Evolutionary conservation across 2,797 vertebrate genomes (phyloP), one percentile per base, ranked within the genome.

Genomic region (Tinamus major): DNA sequence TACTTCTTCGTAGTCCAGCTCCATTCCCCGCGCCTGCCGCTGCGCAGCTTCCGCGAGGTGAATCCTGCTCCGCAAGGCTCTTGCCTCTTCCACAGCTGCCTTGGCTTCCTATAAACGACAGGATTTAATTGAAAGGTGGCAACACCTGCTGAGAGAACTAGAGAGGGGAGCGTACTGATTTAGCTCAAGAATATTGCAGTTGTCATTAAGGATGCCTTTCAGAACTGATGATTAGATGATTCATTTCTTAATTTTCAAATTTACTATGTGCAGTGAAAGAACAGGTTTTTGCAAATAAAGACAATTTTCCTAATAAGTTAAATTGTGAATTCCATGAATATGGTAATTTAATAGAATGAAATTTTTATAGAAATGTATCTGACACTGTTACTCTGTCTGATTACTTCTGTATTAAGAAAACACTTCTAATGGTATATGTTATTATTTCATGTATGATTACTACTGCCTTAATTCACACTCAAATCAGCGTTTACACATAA

Each of bases 1-100:
- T 70, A 99, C 98, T 96, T 99, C 99, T 89, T 99, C 99, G 1
- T 99, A 99, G 98, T 99, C 99, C 98, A 98, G 98, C 97, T 99
- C 99, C 98, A 99, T 99, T 0, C 98, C 98, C 2, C 95, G 94
- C 0, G 98, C 98, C 97, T 99, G 98, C 53, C 97, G 98, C 89
- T 99, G 98, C 0, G 98, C 99, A 2, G 98, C 98, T 93, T 99
- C 98, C 0, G 99, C 98, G 35, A 98, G 97, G 90, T 99, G 98
- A 70, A 99, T 96, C 69, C 98, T 98, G 9, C 97, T 98, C 70
- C 98, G 93, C 67, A 99, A 96, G 14, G 98, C 97, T 79, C 97
- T 97, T 0, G 97, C 97, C 97, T 99, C 99, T 92, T 99, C 99
- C 5, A 97, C 96, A 1, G 98, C 98, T 8, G 98, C 97, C 95